Evolutionary conservation across 2,113 vertebrate genomes (phyloP).

Genomic region (crab-eating macaque (Macaca fascicularis)): T2T-MFA8v1.1 NC_088389.1:88585501-88586000

Average conservation of each 20-base stretch:
- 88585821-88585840: background rate
- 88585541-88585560: background rate
- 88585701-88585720: background rate
- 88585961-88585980: background rate
- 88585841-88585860: background rate
- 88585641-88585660: background rate
- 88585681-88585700: background rate
- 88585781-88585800: background rate
- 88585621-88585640: background rate
- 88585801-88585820: background rate
- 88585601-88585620: background rate
- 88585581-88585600: accelerated
- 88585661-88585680: background rate
- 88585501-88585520: background rate
- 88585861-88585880: background rate
- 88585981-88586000: background rate
- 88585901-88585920: background rate
- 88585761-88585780: background rate
- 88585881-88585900: background rate
- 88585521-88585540: background rate
- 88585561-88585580: background rate
- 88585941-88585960: background rate
- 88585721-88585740: background rate
- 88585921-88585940: background rate
- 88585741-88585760: background rate